phyloP scores from a whole-genome alignment of 2,113 vertebrate species.

The Chloebia gouldiae region DNA sequence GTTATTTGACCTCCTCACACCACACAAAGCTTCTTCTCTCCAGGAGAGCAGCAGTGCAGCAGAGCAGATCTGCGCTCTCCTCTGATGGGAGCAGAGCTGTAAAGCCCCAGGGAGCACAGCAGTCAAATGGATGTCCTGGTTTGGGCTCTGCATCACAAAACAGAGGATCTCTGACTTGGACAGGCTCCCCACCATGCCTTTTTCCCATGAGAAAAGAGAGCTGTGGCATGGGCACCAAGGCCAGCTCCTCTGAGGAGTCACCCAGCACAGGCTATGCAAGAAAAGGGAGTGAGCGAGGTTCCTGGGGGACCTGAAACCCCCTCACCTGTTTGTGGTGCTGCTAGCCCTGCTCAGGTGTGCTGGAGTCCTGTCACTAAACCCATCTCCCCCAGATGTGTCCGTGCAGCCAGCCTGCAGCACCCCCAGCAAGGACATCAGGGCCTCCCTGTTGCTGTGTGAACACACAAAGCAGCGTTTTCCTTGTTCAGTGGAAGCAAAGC shows the following conservation, averaged over 20 bases:
- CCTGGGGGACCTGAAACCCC: background rate
- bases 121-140: background rate
- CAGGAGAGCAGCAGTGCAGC: accelerated
- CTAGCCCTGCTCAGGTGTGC: accelerated
- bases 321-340: background rate
- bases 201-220: accelerated
- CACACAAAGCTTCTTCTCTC: background rate
- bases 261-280: background rate
- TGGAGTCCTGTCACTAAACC: background rate
- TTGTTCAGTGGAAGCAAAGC: background rate
- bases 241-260: background rate
- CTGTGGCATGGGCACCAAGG: background rate
- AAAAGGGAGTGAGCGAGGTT: accelerated
- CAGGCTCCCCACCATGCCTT: accelerated
- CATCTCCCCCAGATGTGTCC: background rate
- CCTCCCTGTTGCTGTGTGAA: background rate
- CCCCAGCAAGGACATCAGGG: background rate
- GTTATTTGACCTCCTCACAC: background rate
- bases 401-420: background rate
- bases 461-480: background rate
- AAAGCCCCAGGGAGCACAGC: background rate
- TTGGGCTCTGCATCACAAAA: background rate
- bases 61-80: background rate
- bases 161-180: background rate
- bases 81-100: background rate